phyloP scores from a whole-genome alignment of 1,140 invertebrate genomes.

The Sogatella furcifera region DNA sequence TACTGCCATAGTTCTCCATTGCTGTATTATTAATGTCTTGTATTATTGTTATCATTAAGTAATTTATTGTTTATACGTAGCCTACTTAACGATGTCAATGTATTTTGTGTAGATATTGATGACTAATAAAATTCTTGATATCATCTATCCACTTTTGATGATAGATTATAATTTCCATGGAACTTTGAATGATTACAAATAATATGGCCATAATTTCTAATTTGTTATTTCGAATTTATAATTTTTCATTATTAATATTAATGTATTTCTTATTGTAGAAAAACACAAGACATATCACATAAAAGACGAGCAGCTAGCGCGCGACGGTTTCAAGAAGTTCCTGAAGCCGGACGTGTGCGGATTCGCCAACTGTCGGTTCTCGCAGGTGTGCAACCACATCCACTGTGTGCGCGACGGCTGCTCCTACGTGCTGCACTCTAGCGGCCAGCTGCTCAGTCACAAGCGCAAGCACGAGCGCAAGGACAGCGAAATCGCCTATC shows the following conservation, averaged over 20 bases:
- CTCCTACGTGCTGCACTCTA: constrained; percentile 90
- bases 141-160: too few relatives aligned
- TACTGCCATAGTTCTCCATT: too few relatives aligned
- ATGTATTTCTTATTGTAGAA: constrained; percentile 46
- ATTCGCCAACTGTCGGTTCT: constrained; percentile 85
- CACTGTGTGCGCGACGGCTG: constrained; percentile 94
- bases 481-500: constrained; percentile 74
- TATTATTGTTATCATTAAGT: too few relatives aligned
- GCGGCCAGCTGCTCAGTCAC: constrained; percentile 93
- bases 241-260: not conserved
- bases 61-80: too few relatives aligned
- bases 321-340: constrained; percentile 97
- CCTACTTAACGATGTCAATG: too few relatives aligned
- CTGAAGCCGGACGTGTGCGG: constrained; percentile 93
- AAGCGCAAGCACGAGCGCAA: constrained; percentile 93
- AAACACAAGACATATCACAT: constrained; percentile 99
- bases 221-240: too few relatives aligned
- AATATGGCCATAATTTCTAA: too few relatives aligned
- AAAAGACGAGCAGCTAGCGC: constrained; percentile 89
- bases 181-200: too few relatives aligned
- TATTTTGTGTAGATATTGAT: too few relatives aligned
- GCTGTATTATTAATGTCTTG: too few relatives aligned
- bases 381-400: constrained; percentile 92
- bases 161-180: too few relatives aligned
- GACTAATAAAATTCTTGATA: too few relatives aligned